A percentile compares a stretch with the other conserved stretches of the same genome.
phyloP scores from a whole-genome alignment of 1,140 invertebrate genomes.

The Ditylenchus dipsaci region DNA sequence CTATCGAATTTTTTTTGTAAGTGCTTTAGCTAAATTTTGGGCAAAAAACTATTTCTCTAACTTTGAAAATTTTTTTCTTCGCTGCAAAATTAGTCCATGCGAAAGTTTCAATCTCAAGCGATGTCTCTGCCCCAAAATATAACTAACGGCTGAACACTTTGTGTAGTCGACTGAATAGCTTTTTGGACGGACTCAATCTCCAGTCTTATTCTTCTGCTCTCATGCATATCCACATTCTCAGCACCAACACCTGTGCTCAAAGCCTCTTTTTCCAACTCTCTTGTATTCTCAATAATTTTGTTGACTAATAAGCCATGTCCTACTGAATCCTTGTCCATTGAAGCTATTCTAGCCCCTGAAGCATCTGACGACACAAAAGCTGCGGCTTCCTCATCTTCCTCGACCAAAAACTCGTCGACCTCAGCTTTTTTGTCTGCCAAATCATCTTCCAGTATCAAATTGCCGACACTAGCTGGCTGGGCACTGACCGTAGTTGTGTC shows the following conservation, averaged over 20 bases:
- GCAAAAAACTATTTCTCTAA: too few relatives aligned
- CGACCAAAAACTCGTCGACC: conserved; percentile 30
- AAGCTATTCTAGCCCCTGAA: conserved; percentile 1
- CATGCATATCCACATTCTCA: conserved; percentile 25
- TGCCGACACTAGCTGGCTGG: conserved; percentile 27
- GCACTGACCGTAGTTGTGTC: conserved; percentile 19
- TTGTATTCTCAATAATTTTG: conserved; percentile 38
- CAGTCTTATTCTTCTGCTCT: conserved; percentile 20
- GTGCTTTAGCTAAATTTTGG: too few relatives aligned
- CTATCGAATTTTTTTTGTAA: too few relatives aligned
- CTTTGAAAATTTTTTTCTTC: too few relatives aligned
- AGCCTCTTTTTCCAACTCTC: conserved; percentile 31
- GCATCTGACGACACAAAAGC: conserved; percentile 2
- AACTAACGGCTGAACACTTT: conserved; percentile 33
- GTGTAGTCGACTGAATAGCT: conserved; percentile 30
- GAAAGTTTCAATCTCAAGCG: too few relatives aligned
- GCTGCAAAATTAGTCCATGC: too few relatives aligned
- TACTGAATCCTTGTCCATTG: conserved; percentile 20
- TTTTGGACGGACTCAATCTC: conserved; percentile 39
- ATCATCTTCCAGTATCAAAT: conserved; percentile 38
- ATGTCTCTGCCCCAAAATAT: too few relatives aligned
- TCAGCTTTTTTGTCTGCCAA: conserved; percentile 7
- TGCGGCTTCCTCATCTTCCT: conserved; percentile 41
- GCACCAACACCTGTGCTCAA: not conserved
- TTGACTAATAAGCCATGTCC: conserved; percentile 44